Evolutionary conservation across 1,140 invertebrate species (phyloP), one percentile per base, ranked within the genome.

Genomic region (Tenebrio molitor): DNA sequence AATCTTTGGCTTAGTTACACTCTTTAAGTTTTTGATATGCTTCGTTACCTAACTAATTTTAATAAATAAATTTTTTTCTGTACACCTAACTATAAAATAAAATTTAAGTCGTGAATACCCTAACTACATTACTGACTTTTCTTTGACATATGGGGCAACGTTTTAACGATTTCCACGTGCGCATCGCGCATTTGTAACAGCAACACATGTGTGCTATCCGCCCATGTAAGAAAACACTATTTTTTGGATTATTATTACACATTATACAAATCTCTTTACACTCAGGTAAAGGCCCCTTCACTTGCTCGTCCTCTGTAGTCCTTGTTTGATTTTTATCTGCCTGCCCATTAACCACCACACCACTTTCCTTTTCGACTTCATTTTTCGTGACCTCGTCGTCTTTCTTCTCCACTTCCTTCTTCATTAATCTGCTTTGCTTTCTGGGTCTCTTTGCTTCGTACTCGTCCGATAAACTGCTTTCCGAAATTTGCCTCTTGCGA

Each of bases 141-240:
- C 88, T 82, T 73, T 91, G 89, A 77, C 90, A 92, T 41, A 90
- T 84, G 1, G 90, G 90, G 81, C 90, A 92, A 19, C 87, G 82
- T 75, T 87, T 88, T 0, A 86, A 86, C 10, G 83, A 86, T 23
- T 82, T 84, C 88, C 89, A 90, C 5, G 88, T 86, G 80, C 87
- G 87, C 25, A 88, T 82, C 0, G 89, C 88, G 77, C 90, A 92
- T 68, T 85, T 86, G 77, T 91, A 92, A 79, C 90, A 92, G 73
- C 89, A 91, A 77, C 88, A 90, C 25, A 89, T 87, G 74, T 92
- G 90, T 0, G 84, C 86, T 39, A 87, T 87, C 7, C 85, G 85
- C 0, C 88, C 87, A 76, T 92, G 90, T 1, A 90, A 85, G 76
- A 91, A 91, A 8, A 88, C 86, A 2, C 88, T 88, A 67, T 90